A percentile compares a stretch with the other conserved stretches of the same genome.
Evolutionary conservation across 2,888 invertebrate species (phyloP).

Genomic region (Seira sanloemensis): DNA sequence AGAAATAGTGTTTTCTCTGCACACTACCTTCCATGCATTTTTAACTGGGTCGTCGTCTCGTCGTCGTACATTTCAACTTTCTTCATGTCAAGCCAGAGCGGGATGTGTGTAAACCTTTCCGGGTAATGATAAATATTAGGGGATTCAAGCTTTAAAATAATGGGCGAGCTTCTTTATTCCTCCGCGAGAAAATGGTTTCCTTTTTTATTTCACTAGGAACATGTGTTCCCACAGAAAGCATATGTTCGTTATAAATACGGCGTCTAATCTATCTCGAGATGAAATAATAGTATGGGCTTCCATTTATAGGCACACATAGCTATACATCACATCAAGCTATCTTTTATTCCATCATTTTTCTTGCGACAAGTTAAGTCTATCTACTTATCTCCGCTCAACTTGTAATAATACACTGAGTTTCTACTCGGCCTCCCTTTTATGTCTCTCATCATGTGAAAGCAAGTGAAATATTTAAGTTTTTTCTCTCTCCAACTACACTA

Average conservation of each 20-base stretch:
- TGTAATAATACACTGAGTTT: not conserved
- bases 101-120: too few species aligned
- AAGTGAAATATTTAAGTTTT: conserved; percentile 6
- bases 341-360: conserved; percentile 56
- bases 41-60: too few species aligned
- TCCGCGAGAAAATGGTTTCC: not conserved
- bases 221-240: not conserved
- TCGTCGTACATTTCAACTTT: too few species aligned
- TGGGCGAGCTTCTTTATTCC: not conserved
- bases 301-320: too few species aligned
- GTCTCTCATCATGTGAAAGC: conserved; percentile 6
- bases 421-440: not conserved
- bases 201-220: not conserved
- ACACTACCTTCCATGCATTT: not conserved
- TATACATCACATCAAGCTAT: too few species aligned
- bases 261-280: too few species aligned
- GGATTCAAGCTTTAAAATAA: not conserved
- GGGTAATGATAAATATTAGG: conserved; percentile 6
- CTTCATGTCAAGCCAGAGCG: too few species aligned
- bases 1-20: conserved; percentile 6
- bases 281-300: too few species aligned
- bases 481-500: too few species aligned
- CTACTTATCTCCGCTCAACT: not conserved
- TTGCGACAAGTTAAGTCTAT: conserved; percentile 46
- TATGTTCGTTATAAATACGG: too few species aligned